Base-by-base conservation (phyloP, 2,113 vertebrate species). In the Zootoca vivipara region DNA sequence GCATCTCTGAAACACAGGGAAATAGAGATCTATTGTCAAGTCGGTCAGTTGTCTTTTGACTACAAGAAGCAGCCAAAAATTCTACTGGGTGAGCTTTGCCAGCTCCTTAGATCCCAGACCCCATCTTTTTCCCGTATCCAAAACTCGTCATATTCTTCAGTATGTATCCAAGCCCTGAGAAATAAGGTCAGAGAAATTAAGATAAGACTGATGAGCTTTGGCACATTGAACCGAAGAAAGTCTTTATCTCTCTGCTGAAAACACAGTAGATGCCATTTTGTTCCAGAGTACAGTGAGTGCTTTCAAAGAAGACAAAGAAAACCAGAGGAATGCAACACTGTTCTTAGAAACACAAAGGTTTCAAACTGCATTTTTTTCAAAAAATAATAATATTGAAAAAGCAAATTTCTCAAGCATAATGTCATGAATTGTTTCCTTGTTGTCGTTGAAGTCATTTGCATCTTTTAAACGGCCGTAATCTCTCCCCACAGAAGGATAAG, bases 191-290 rank as follows among this genome's bases (percentile, higher is more conserved):
- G 56, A 40, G 24, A 65, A 69, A 79, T 56, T 42, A 88, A 82
- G 69, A 64, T 52, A 35, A 46, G 13, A 75, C 38, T 40, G 35
- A 42, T 42, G 56, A 42, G 35, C 20, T 46, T 24, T 80, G 35
- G 16, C 15, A 83, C 7, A 4, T n/a, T 28, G 15, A 82, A 82
- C 56, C 94, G 89, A 93, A 92, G 91, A 87, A 82, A 87, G 90
- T 86, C 85, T 87, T 92, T 93, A 89, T 93, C 91, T 86, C 28
- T 92, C 91, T 90, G 82, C 83, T 90, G 89, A 85, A 91, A 67
- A 91, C 64, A 86, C 0, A 0, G 38, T 88, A 56, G 88, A 91
- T 93, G n/a, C 75, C 78, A 87, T 86, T 91, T 90, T 89, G 89
- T 35, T 86, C 91, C 58, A 85, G 83, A n/a, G 52, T 89, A 86